phyloP scores from a whole-genome alignment of 2,113 vertebrate species.

The Takifugu bimaculatus region DNA sequence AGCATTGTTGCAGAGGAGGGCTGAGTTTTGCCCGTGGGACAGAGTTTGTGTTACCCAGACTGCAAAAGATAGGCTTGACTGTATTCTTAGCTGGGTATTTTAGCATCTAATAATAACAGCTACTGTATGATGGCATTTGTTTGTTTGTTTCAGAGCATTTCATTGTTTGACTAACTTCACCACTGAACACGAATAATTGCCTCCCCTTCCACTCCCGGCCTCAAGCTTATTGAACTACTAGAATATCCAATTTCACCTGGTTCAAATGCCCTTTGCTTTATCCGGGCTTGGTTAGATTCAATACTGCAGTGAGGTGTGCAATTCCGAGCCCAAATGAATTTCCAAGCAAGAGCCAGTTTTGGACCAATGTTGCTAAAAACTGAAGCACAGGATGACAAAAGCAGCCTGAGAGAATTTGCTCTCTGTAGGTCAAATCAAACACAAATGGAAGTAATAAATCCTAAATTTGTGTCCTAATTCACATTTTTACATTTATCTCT shows the following conservation, averaged over 20 bases:
- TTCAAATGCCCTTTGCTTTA: slow-evolving; percentile 68
- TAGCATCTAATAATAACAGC: slow-evolving; percentile 27
- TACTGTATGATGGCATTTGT: slow-evolving; percentile 36
- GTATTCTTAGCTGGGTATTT: slow-evolving; percentile 7
- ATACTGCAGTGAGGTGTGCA: slow-evolving; percentile 69
- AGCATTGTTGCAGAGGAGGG: slow-evolving; percentile 39
- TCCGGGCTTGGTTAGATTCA: slow-evolving; percentile 75
- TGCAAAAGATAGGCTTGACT: slow-evolving; percentile 8
- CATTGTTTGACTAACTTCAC: slow-evolving; percentile 38
- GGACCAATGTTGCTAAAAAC: slow-evolving; percentile 70
- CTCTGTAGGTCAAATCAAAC: slow-evolving; percentile 56
- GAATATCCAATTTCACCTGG: slow-evolving; percentile 73
- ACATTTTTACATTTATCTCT: neutral
- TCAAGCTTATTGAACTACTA: slow-evolving; percentile 67
- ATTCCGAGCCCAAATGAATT: slow-evolving; percentile 73
- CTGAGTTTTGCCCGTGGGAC: slow-evolving; percentile 24
- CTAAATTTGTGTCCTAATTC: neutral
- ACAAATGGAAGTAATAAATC: slow-evolving; percentile 11
- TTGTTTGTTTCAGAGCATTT: slow-evolving; percentile 51
- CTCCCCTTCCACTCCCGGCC: slow-evolving; percentile 46
- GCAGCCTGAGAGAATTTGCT: slow-evolving; percentile 59
- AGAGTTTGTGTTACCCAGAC: slow-evolving; percentile 12
- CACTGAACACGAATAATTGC: slow-evolving; percentile 69
- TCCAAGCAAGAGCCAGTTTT: slow-evolving; percentile 55
- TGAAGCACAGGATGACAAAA: slow-evolving; percentile 70